Conservation (phyloP, 2,888 invertebrate species). For the Caradrina clavipalpis region DNA sequence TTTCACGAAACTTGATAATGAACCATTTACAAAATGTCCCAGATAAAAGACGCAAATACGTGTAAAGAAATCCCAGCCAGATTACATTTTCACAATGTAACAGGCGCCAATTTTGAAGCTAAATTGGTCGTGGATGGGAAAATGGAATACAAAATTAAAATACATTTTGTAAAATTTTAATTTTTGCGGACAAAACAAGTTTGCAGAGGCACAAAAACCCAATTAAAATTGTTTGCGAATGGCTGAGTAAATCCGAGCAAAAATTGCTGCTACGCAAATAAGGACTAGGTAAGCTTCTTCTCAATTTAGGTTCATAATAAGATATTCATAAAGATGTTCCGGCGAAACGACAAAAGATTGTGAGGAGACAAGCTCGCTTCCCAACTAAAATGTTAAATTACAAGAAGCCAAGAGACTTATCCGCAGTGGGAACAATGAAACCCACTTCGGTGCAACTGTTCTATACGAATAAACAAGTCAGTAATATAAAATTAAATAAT, state of each 20-base stretch:
- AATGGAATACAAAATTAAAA: slow-evolving; percentile 58
- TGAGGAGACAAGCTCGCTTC: slow-evolving; percentile 72
- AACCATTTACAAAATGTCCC: slow-evolving; percentile 53
- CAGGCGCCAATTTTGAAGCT: slow-evolving; percentile 24
- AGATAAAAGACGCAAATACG: slow-evolving; percentile 45
- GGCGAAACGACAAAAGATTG: slow-evolving; percentile 79
- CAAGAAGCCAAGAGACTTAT: slow-evolving; percentile 73
- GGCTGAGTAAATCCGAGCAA: slow-evolving; percentile 84
- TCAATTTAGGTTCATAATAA: slow-evolving; percentile 87
- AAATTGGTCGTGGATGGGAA: slow-evolving; percentile 48
- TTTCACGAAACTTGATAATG: slow-evolving; percentile 70
- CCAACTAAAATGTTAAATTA: slow-evolving; percentile 83
- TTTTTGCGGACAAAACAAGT: slow-evolving; percentile 80
- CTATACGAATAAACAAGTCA: slow-evolving; percentile 48
- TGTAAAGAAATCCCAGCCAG: slow-evolving; percentile 44
- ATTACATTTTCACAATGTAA: slow-evolving; percentile 46
- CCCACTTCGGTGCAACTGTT: slow-evolving; percentile 60
- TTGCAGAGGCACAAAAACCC: slow-evolving; percentile 84
- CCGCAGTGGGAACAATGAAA: slow-evolving; percentile 67
- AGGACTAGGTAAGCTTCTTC: slow-evolving; percentile 85
- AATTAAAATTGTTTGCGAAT: slow-evolving; percentile 89
- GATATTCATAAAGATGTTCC: slow-evolving; percentile 88
- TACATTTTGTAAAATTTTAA: slow-evolving; percentile 71
- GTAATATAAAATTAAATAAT: slow-evolving; percentile 53
- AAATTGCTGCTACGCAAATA: slow-evolving; percentile 85